These are phyloP conservation scores for Drosophila melanosoma DNA, from an alignment of 2,888 invertebrate species.

Conservation along the genomic window DNA sequence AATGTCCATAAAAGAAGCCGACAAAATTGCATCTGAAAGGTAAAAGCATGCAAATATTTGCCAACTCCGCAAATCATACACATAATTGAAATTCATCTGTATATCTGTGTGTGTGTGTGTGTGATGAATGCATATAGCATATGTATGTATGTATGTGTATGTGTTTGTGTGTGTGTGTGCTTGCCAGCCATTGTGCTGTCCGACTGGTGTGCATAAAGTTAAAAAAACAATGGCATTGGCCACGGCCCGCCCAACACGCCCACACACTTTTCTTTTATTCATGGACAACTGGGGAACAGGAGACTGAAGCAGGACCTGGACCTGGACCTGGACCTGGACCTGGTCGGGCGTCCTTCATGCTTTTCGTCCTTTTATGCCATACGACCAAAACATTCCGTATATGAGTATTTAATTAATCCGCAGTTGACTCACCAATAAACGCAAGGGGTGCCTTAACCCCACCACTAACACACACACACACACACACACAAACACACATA, in stretches of 20 bases:
- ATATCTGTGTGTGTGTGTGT: constrained; percentile 18
- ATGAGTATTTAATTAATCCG: constrained; percentile 79
- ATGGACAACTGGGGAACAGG: constrained; percentile 13
- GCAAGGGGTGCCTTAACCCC: constrained; percentile 52
- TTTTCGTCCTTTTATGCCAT: constrained; percentile 47
- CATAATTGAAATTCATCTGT: constrained; percentile 71
- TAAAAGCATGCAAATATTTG: constrained; percentile 72
- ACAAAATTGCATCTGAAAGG: constrained; percentile 73
- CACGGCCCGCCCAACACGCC: constrained; percentile 34
- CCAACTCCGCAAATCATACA: constrained; percentile 74
- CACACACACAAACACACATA: not conserved
- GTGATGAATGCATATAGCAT: not conserved
- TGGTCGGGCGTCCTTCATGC: constrained; percentile 29
- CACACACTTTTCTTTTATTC: constrained; percentile 49
- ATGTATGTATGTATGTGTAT: not conserved
- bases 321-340: not conserved
- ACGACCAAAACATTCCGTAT: constrained; percentile 69
- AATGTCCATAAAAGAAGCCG: constrained; percentile 63
- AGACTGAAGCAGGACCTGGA: not conserved
- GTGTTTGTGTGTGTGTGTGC: not conserved
- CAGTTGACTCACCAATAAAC: constrained; percentile 74
- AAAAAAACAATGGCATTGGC: constrained; percentile 68
- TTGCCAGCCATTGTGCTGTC: constrained; percentile 56
- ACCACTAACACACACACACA: constrained; percentile 1
- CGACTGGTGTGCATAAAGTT: constrained; percentile 64